phyloP scores from a whole-genome alignment of 2,797 vertebrate species.

The Mormyrus hasselquistii region DNA sequence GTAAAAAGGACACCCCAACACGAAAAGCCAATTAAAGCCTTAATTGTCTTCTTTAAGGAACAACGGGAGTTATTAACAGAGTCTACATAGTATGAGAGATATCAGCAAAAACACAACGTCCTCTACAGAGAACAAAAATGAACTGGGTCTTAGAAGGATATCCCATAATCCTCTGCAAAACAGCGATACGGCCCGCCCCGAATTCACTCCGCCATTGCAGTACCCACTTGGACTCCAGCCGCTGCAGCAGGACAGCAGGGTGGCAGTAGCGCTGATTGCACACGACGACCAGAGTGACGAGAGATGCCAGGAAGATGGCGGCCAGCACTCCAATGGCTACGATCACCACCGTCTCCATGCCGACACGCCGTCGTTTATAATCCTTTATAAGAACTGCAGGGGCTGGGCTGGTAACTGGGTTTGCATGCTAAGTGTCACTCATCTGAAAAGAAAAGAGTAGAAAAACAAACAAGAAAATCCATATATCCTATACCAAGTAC shows the following conservation, averaged over 20 bases:
- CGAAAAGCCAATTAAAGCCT: neutral
- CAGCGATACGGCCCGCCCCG: neutral
- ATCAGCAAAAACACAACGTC: neutral
- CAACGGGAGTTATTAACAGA: neutral
- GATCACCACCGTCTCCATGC: slow-evolving; percentile 96
- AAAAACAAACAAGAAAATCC: neutral
- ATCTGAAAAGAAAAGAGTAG: slow-evolving; percentile 45
- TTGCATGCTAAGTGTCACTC: slow-evolving; percentile 37
- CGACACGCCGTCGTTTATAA: slow-evolving; percentile 7
- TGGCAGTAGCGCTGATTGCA: slow-evolving; percentile 91
- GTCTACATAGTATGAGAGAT: neutral
- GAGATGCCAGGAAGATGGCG: slow-evolving; percentile 92
- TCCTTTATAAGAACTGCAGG: slow-evolving; percentile 21
- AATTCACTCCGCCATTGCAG: neutral
- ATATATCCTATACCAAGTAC: neutral
- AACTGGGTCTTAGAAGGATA: neutral
- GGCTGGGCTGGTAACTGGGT: slow-evolving; percentile 36
- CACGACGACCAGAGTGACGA: slow-evolving; percentile 84
- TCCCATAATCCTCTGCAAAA: neutral
- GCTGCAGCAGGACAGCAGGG: slow-evolving; percentile 75
- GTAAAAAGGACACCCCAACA: neutral
- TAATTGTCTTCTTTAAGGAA: neutral
- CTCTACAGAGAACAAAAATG: neutral
- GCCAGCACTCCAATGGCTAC: slow-evolving; percentile 91
- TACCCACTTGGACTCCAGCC: slow-evolving; percentile 88